These are phyloP conservation scores for Lutjanus campechanus DNA, from an alignment of 2,797 vertebrate species.

Conservation along the genomic window DNA sequence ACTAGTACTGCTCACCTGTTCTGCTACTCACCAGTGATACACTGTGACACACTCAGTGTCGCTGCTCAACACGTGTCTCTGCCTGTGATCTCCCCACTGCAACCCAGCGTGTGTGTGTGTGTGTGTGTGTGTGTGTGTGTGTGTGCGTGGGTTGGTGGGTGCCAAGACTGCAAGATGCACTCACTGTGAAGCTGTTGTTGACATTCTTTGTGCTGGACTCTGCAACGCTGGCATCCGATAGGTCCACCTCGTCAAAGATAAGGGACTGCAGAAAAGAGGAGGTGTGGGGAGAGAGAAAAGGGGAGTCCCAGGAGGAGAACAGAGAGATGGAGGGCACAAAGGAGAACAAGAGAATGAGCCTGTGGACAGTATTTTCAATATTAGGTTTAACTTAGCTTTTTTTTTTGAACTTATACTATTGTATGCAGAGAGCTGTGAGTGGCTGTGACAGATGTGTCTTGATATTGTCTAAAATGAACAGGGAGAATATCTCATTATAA, in stretches of 20 bases:
- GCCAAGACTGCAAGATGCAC: constrained; percentile 61
- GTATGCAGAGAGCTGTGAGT: constrained; percentile 27
- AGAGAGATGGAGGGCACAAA: constrained; percentile 16
- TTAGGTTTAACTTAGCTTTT: constrained; percentile 1
- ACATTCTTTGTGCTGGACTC: constrained; percentile 99
- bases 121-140: background rate
- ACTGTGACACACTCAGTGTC: background rate
- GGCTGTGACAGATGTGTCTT: constrained; percentile 14
- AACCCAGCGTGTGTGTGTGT: background rate
- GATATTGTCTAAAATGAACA: constrained; percentile 35
- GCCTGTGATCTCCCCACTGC: background rate
- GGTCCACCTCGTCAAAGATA: constrained; percentile 99
- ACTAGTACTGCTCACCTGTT: background rate
- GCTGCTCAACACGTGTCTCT: background rate
- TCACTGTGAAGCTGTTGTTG: constrained; percentile 99
- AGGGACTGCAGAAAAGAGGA: constrained; percentile 88
- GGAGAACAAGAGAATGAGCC: constrained; percentile 23
- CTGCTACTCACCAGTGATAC: background rate
- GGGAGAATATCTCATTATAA: background rate
- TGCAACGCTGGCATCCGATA: constrained; percentile 98
- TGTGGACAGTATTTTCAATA: background rate
- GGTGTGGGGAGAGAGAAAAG: background rate
- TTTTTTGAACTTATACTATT: background rate
- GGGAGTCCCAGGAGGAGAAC: constrained; percentile 16
- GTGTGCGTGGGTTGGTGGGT: background rate